phyloP scores from a whole-genome alignment of 2,113 vertebrate species.

The Nanorana parkeri region DNA sequence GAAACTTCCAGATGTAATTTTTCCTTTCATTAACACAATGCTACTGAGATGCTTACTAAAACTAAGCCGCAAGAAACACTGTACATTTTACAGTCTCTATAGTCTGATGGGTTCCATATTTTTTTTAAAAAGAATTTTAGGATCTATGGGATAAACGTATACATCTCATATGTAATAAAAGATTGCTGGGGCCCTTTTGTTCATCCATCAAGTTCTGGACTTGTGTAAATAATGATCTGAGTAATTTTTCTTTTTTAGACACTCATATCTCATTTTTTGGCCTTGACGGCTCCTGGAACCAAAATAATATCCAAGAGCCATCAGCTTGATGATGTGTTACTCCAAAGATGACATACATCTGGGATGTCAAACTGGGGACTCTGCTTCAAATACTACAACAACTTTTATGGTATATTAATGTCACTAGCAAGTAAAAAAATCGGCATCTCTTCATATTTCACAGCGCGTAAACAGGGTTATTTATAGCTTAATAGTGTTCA shows the following conservation, averaged over 20 bases:
- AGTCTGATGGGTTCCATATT: background rate
- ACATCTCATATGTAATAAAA: constrained; percentile 23
- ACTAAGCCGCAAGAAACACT: background rate
- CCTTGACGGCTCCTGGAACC: constrained; percentile 38
- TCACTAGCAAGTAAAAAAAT: too few species aligned
- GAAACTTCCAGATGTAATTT: background rate
- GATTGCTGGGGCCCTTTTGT: background rate
- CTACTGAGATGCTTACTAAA: background rate
- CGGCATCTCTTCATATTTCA: too few species aligned
- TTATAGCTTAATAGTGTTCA: too few species aligned
- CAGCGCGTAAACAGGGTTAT: too few species aligned
- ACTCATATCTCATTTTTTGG: constrained; percentile 52
- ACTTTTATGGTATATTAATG: too few species aligned
- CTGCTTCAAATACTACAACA: background rate
- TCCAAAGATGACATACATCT: constrained; percentile 48
- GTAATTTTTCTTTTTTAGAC: constrained; percentile 36
- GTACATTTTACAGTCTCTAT: background rate
- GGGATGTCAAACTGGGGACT: constrained; percentile 19
- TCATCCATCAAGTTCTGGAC: constrained; percentile 23
- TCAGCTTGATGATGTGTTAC: constrained; percentile 53
- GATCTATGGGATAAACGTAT: background rate
- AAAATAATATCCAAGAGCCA: constrained; percentile 51
- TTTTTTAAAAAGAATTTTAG: constrained; percentile 35
- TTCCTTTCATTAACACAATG: too few species aligned
- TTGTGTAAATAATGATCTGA: constrained; percentile 41